These are phyloP conservation scores for Monopis laevigella DNA, from an alignment of 2,888 invertebrate species.

Conservation along the genomic window DNA sequence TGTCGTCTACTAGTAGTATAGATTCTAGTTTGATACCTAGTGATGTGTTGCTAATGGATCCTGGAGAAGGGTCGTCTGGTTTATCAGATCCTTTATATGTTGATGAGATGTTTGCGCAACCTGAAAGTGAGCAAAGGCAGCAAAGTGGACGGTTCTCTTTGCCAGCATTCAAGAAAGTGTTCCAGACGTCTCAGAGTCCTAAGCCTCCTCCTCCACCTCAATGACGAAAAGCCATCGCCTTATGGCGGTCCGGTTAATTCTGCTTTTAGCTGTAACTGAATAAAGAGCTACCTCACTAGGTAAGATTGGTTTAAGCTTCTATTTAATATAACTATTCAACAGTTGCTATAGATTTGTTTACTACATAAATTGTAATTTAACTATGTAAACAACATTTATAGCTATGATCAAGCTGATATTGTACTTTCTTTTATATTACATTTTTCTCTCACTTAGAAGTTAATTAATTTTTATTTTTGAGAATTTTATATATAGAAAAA, in stretches of 20 bases:
- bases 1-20: background rate
- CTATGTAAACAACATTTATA: too few species aligned
- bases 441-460: too few species aligned
- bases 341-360: too few species aligned
- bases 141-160: slow-evolving; percentile 26
- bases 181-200: slow-evolving; percentile 49
- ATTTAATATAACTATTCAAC: too few species aligned
- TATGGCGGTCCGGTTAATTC: too few species aligned
- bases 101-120: slow-evolving; percentile 40
- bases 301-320: too few species aligned
- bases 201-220: slow-evolving; percentile 59
- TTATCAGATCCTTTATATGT: slow-evolving; percentile 24
- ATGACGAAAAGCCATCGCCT: slow-evolving; percentile 35
- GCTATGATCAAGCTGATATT: too few species aligned
- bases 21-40: background rate
- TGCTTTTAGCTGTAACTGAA: slow-evolving; percentile 54
- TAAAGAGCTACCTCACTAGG: slow-evolving; percentile 61
- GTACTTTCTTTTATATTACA: too few species aligned
- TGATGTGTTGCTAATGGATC: slow-evolving; percentile 38
- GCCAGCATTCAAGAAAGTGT: slow-evolving; percentile 60
- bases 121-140: slow-evolving; percentile 7
- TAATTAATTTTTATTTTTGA: too few species aligned
- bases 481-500: too few species aligned
- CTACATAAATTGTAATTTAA: too few species aligned
- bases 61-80: slow-evolving; percentile 54